phyloP scores from a whole-genome alignment of 92 coral and sea anemone genomes.

The Heteractis magnifica region DNA sequence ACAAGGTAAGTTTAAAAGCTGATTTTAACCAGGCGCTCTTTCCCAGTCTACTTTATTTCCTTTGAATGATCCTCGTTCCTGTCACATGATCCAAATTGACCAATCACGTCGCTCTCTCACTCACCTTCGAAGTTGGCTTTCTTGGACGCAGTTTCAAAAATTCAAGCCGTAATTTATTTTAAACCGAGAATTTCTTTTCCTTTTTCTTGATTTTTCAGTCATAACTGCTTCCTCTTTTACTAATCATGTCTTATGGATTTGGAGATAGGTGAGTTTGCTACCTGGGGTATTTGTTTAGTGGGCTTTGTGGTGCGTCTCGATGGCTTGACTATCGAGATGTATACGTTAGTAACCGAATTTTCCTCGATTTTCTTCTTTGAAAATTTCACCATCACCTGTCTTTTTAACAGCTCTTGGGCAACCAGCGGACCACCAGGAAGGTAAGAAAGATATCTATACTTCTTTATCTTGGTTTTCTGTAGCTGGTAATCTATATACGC shows the following conservation, averaged over 20 bases:
- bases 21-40: not conserved
- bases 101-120: conserved; percentile 34
- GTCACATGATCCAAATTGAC: conserved; percentile 52
- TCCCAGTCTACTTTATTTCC: conserved; percentile 10
- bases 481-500: not conserved
- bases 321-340: not conserved
- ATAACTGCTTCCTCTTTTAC: not conserved
- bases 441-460: conserved; percentile 27
- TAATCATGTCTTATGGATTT: conserved; percentile 46
- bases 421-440: conserved; percentile 88
- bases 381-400: conserved; percentile 2
- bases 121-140: conserved; percentile 36
- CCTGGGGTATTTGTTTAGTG: not conserved
- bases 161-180: conserved; percentile 22
- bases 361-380: not conserved
- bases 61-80: not conserved
- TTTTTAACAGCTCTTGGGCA: conserved; percentile 64
- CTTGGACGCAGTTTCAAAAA: conserved; percentile 17
- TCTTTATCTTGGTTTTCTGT: conserved; percentile 8
- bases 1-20: not conserved
- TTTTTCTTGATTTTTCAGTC: conserved; percentile 9
- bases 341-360: conserved; percentile 29
- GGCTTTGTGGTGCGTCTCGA: not conserved
- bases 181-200: not conserved
- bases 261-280: conserved; percentile 39